These are phyloP conservation scores for Ataeniobius toweri DNA, from an alignment of 2,797 vertebrate species.

Conservation along the genomic window DNA sequence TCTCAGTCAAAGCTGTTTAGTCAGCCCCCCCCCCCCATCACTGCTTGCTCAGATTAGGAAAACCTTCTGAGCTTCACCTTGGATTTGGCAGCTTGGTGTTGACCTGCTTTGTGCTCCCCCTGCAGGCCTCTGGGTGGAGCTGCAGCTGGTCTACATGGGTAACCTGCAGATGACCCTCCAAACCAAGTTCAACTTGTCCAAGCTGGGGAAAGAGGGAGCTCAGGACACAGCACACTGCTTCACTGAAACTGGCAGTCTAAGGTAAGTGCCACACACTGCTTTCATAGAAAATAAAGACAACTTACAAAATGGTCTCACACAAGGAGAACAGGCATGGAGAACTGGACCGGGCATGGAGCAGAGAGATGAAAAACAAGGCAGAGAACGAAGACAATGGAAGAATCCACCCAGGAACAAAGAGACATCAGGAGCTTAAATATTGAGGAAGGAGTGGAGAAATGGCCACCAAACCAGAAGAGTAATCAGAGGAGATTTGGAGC, in stretches of 20 bases:
- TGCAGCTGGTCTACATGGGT: constrained; percentile 87
- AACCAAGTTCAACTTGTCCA: constrained; percentile 91
- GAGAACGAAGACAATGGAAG: no score
- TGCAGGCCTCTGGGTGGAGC: constrained; percentile 88
- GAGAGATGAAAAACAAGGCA: no score
- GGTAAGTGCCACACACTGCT: constrained; percentile 68
- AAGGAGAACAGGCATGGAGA: no score
- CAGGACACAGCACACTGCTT: constrained; percentile 64
- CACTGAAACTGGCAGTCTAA: constrained; percentile 58
- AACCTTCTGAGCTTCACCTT: constrained; percentile 25
- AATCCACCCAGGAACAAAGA: no score
- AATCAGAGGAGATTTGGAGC: no score
- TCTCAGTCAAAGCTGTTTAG: constrained; percentile 58
- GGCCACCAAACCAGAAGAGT: no score
- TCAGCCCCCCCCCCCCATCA: constrained; percentile 49
- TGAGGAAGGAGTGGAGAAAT: no score
- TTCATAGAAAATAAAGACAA: no score
- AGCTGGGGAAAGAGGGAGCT: constrained; percentile 85
- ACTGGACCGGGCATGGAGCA: no score
- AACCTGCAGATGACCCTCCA: constrained; percentile 90
- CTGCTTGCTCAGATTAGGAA: constrained; percentile 44
- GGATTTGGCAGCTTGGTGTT: constrained; percentile 15
- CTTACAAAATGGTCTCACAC: no score
- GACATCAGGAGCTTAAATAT: no score
- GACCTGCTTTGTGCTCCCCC: constrained; percentile 32